phyloP scores from a whole-genome alignment of 2,888 invertebrate genomes.

The Phania funesta region DNA sequence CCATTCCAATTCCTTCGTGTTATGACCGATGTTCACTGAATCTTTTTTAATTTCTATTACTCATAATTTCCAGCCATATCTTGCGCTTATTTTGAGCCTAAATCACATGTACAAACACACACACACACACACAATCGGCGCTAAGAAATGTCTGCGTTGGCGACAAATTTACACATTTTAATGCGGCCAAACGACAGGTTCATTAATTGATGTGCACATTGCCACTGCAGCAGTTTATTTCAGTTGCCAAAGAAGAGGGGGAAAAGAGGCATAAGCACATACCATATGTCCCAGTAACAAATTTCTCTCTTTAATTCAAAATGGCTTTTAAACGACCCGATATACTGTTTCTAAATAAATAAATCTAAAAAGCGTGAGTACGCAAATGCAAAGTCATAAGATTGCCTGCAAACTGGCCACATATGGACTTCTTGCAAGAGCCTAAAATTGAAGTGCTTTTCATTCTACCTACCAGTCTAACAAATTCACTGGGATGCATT shows the following conservation, averaged over 20 bases:
- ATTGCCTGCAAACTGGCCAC: too few species aligned
- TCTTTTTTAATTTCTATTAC: neutral
- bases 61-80: neutral
- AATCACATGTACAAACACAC: neutral
- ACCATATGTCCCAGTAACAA: neutral
- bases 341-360: neutral
- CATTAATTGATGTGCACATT: conserved; percentile 78
- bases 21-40: too few species aligned
- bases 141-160: conserved; percentile 70
- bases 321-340: too few species aligned
- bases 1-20: too few species aligned
- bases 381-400: too few species aligned
- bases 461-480: neutral
- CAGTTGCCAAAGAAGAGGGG: neutral
- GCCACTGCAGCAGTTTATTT: conserved; percentile 51
- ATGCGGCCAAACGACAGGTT: conserved; percentile 74
- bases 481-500: neutral
- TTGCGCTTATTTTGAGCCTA: neutral
- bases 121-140: conserved; percentile 46
- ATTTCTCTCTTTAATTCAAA: too few species aligned
- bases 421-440: too few species aligned
- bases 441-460: too few species aligned
- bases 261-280: neutral
- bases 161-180: conserved; percentile 76
- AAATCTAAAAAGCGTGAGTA: too few species aligned